Percentiles rank a stretch among this genome's conserved stretches.
phyloP scores from a whole-genome alignment of 2,888 invertebrate species.

The Drosophila pegasa region DNA sequence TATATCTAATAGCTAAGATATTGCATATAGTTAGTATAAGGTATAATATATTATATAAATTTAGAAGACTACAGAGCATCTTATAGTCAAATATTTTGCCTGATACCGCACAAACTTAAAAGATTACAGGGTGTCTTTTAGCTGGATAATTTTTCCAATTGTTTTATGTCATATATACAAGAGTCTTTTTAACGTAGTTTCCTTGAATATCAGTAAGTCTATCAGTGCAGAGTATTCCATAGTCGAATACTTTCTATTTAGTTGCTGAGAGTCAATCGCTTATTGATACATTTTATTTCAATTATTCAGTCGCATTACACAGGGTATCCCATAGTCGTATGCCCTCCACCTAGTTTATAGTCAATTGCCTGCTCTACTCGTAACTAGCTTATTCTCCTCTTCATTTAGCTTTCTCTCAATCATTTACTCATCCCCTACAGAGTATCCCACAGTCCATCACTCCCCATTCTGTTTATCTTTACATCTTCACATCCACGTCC shows the following conservation, averaged over 20 bases:
- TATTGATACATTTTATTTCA: background rate
- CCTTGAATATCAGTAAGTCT: too few relatives aligned
- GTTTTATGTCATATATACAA: too few relatives aligned
- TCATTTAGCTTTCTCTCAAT: background rate
- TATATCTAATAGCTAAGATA: too few relatives aligned
- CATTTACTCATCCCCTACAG: background rate
- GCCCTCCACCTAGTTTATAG: background rate
- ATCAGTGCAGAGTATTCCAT: background rate
- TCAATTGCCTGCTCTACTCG: background rate
- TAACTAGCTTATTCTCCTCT: background rate
- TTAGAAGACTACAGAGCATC: too few relatives aligned
- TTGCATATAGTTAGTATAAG: too few relatives aligned
- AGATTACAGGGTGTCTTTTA: background rate
- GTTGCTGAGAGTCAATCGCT: too few relatives aligned
- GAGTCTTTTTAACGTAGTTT: too few relatives aligned
- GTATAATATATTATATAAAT: too few relatives aligned
- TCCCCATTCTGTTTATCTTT: background rate
- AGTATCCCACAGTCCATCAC: slow-evolving; percentile 5
- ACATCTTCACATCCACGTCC: slow-evolving; percentile 18
- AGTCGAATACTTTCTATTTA: too few relatives aligned
- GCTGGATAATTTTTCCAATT: too few relatives aligned
- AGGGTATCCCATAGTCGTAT: background rate
- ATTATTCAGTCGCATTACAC: background rate
- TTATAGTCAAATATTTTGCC: too few relatives aligned
- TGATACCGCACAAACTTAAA: too few relatives aligned